Evolutionary conservation across 2,797 vertebrate genomes (phyloP), one percentile per base, ranked within the genome.

Genomic region (Clarias pachynema): DNA sequence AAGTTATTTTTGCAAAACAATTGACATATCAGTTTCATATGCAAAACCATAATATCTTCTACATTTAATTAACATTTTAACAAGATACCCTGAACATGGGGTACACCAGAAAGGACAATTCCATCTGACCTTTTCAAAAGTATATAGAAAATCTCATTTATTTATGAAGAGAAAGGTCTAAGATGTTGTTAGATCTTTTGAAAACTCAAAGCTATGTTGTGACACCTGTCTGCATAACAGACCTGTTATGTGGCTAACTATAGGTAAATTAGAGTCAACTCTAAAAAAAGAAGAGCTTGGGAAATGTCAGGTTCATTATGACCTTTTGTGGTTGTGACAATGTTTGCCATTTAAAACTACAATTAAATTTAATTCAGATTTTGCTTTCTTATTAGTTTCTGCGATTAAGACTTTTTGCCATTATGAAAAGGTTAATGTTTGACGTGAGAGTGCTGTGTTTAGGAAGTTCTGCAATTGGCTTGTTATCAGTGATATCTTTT

Each of bases 161-260:
- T 79, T 37, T 44, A 65, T 62, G 5, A 56, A 20, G 20, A 62
- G 4, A 49, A 26, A 31, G 44, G 26, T 57, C 20, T 18, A 12
- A 9, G 44, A 60, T 37, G 34, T 69, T 59, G 22, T 26, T 26
- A 31, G 34, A 5, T 81, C 63, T 82, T 82, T 66, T 4, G 5
- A 60, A 78, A 62, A 81, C 44, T 6, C 40, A 37, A 44, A 77
- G 44, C 62, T 49, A 63, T 69, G 31, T 73, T 77, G 34, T 66
- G 70, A 68, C 72, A 82, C 53, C 34, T 59, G 62, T 77, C 49
- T 81, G n/a, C 2, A 10, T 44, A 18, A 59, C 26, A 53, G 6
- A 74, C 66, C 15, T 62, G 59, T 53, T 65, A 56, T 29, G 22
- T 22, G 16, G 60, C 66, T 81, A 72, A 62, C 49, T 14, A 3